A percentile compares a stretch with the other conserved stretches of the same genome.
Conservation (phyloP, 1,140 invertebrate genomes). For the Streblospio benedicti region DNA sequence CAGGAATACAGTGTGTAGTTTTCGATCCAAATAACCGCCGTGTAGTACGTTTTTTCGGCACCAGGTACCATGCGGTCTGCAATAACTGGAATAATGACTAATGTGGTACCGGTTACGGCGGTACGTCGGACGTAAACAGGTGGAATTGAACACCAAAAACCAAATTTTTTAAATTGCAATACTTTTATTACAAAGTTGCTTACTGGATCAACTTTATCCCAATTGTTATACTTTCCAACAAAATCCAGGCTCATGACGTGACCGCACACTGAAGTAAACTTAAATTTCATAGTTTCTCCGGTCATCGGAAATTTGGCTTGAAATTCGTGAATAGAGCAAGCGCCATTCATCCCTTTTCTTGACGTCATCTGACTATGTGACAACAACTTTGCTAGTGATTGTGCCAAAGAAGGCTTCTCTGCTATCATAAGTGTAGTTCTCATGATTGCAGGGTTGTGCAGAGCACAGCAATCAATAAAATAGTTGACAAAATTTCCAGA, state of each 20-base stretch:
- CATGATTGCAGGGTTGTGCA: too few relatives aligned
- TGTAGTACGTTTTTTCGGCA: too few relatives aligned
- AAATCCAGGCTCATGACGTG: slow-evolving; percentile 97
- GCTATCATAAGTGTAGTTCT: slow-evolving; percentile 95
- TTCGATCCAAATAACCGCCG: too few relatives aligned
- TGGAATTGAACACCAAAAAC: neutral
- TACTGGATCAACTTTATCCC: slow-evolving; percentile 95
- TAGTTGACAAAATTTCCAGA: too few relatives aligned
- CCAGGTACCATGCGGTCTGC: neutral
- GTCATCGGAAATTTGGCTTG: slow-evolving; percentile 57
- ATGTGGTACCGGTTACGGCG: too few relatives aligned
- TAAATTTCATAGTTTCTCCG: slow-evolving; percentile 59
- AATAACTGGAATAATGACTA: neutral
- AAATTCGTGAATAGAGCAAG: slow-evolving; percentile 91
- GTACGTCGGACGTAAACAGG: too few relatives aligned
- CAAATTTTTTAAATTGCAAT: neutral
- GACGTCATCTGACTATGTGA: slow-evolving; percentile 73
- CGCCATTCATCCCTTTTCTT: slow-evolving; percentile 83
- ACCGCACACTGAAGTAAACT: slow-evolving; percentile 97
- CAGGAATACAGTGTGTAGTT: too few relatives aligned
- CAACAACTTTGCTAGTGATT: slow-evolving; percentile 86
- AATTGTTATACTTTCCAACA: slow-evolving; percentile 90
- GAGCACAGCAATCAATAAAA: too few relatives aligned
- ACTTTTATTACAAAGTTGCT: slow-evolving; percentile 28
- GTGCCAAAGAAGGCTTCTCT: slow-evolving; percentile 95